Percentiles rank a stretch among this genome's conserved stretches.
phyloP scores from a whole-genome alignment of 2,113 vertebrate species.

The Erinaceus europaeus region DNA sequence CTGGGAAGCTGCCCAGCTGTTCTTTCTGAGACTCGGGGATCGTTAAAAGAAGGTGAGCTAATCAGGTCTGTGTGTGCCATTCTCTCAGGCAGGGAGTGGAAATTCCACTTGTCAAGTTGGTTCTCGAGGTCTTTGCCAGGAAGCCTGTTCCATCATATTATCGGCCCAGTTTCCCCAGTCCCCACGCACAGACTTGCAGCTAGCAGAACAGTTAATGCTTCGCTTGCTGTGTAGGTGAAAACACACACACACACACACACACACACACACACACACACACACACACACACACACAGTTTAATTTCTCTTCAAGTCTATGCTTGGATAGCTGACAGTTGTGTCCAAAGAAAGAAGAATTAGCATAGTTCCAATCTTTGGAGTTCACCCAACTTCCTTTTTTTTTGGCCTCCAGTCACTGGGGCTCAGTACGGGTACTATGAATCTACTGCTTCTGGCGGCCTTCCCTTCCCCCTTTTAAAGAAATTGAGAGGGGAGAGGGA shows the following conservation, averaged over 20 bases:
- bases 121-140: slow-evolving; percentile 26
- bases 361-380: no score
- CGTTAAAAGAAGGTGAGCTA: slow-evolving; percentile 66
- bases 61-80: slow-evolving; percentile 1
- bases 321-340: not conserved
- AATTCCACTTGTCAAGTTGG: slow-evolving; percentile 41
- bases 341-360: not conserved
- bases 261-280: no score
- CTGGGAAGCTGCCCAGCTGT: slow-evolving; percentile 63
- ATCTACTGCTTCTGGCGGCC: no score
- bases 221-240: not conserved
- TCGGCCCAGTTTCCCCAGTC: not conserved
- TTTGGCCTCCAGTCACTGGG: no score
- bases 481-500: no score
- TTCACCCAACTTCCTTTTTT: no score
- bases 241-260: no score
- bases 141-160: not conserved
- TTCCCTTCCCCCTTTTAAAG: no score
- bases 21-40: slow-evolving; percentile 52
- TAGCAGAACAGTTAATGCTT: not conserved
- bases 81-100: slow-evolving; percentile 51
- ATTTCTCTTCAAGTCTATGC: not conserved
- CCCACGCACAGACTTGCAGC: not conserved
- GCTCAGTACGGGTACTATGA: no score
- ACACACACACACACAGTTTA: no score